Evolutionary conservation across 35 echinoderm and acorn worm species (phyloP).

Genomic region (Hemicentrotus pulcherrimus): DNA sequence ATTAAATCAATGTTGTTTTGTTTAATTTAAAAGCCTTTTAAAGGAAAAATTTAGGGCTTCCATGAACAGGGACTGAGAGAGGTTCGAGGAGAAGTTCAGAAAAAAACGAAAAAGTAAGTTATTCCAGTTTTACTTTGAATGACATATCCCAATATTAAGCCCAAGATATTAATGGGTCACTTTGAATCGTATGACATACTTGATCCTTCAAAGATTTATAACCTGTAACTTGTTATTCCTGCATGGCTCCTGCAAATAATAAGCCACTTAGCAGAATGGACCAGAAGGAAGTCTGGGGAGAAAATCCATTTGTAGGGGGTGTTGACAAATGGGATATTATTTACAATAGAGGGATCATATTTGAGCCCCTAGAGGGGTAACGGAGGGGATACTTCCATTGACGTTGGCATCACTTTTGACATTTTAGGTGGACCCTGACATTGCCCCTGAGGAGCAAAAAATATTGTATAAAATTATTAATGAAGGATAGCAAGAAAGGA

Average conservation of each 20-base stretch:
- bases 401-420: neutral
- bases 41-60: no score
- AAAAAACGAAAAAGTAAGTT: neutral
- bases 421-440: neutral
- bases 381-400: neutral
- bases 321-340: neutral
- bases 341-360: constrained; percentile 2
- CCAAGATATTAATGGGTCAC: neutral
- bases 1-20: no score
- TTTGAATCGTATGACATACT: neutral
- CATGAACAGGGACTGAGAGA: no score
- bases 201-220: neutral
- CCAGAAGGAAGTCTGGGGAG: neutral
- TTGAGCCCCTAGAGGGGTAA: neutral
- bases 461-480: constrained; percentile 10
- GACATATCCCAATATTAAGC: neutral
- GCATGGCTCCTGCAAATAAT: neutral
- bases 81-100: neutral
- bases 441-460: neutral
- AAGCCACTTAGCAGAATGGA: neutral
- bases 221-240: neutral
- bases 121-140: neutral
- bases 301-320: neutral
- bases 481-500: neutral
- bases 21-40: no score